Conservation (phyloP, 2,113 vertebrate genomes). For the Psettodes erumei region DNA sequence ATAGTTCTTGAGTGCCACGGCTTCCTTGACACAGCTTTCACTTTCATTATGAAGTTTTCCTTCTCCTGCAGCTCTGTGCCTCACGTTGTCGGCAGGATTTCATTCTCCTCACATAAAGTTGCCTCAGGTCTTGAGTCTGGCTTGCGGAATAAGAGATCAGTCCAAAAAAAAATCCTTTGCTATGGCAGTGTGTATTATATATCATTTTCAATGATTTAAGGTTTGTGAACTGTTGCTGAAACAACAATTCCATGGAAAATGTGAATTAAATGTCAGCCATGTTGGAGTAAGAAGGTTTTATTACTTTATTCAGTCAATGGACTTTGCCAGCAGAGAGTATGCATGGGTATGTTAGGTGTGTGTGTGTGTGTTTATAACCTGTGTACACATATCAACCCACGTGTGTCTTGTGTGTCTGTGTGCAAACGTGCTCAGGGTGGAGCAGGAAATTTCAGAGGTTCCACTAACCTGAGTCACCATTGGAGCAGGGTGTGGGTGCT, state of each 20-base stretch:
- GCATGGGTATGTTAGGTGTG: not conserved
- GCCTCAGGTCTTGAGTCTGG: not conserved
- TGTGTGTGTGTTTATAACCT: constrained; percentile 4
- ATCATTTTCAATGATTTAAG: no score
- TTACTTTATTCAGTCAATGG: no score
- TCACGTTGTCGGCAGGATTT: not conserved
- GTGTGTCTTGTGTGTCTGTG: constrained; percentile 22
- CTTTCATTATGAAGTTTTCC: constrained; percentile 2
- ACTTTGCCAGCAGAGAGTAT: not conserved
- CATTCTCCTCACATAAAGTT: constrained; percentile 3
- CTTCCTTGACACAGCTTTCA: not conserved
- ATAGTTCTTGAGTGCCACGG: not conserved
- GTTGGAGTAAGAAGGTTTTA: not conserved
- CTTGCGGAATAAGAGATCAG: not conserved
- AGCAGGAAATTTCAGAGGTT: constrained; percentile 70
- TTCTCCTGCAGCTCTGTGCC: not conserved
- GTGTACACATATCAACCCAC: not conserved
- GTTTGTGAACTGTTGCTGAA: not conserved
- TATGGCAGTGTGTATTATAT: not conserved
- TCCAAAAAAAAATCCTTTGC: not conserved
- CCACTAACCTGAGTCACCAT: constrained; percentile 75
- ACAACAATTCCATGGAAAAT: not conserved
- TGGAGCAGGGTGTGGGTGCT: constrained; percentile 43
- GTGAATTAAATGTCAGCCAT: not conserved
- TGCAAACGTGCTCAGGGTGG: constrained; percentile 27